Percentiles rank a stretch among this genome's conserved stretches.
Conservation (phyloP, 2,888 invertebrate species). For the Spisula solida region DNA sequence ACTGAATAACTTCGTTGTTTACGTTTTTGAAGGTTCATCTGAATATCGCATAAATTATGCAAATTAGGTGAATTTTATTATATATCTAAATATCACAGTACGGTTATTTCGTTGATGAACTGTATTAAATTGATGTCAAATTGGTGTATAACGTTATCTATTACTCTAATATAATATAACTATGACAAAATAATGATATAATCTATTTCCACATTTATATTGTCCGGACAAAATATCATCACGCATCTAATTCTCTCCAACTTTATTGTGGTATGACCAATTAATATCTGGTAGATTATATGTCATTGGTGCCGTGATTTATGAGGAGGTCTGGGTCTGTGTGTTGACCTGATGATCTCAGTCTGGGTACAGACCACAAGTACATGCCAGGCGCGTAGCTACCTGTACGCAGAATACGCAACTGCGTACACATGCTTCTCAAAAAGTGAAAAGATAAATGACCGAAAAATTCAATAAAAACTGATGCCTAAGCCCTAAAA, state of each 20-base stretch:
- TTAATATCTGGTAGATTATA: conserved; percentile 1
- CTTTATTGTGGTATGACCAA: conserved; percentile 14
- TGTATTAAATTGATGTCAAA: conserved; percentile 25
- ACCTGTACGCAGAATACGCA: too few species aligned
- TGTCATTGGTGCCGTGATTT: neutral
- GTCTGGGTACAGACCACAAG: neutral
- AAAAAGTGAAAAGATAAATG: too few species aligned
- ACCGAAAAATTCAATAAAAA: too few species aligned
- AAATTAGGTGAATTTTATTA: conserved; percentile 11
- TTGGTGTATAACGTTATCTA: conserved; percentile 22
- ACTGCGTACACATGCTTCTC: too few species aligned
- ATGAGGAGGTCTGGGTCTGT: neutral
- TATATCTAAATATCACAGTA: neutral
- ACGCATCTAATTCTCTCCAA: neutral
- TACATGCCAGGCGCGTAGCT: too few species aligned
- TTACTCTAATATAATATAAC: neutral
- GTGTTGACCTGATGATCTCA: neutral
- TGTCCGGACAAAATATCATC: conserved; percentile 11
- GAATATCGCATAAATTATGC: conserved; percentile 21
- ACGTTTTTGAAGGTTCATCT: neutral
- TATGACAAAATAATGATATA: conserved; percentile 28
- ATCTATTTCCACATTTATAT: neutral
- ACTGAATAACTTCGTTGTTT: neutral
- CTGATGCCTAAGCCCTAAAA: too few species aligned
- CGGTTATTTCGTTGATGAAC: neutral